A percentile compares a stretch with the other conserved stretches of the same genome.
These are phyloP conservation scores for Petroica traversi DNA, from an alignment of 2,113 vertebrate species.

Conservation along the genomic window DNA sequence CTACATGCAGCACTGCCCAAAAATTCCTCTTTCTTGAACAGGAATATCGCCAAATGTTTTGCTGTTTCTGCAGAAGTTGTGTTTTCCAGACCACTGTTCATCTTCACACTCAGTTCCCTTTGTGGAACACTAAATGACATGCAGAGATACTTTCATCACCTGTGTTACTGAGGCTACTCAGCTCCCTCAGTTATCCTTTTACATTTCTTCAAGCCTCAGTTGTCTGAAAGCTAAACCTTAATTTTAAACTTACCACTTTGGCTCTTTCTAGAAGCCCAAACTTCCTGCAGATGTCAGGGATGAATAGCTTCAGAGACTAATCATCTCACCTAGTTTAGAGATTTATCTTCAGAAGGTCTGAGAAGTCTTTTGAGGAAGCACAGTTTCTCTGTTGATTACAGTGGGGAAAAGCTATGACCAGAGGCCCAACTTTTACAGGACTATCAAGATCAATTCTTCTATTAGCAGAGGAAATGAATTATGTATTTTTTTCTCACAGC, in stretches of 20 bases:
- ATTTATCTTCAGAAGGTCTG: background rate
- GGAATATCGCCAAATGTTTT: background rate
- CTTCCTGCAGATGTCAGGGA: background rate
- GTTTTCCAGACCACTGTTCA: background rate
- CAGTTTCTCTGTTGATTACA: background rate
- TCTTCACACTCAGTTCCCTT: background rate
- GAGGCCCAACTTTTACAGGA: background rate
- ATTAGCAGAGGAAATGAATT: conserved; percentile 9
- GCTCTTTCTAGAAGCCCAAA: background rate
- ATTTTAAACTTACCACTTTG: background rate
- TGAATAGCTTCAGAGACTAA: background rate
- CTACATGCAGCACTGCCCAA: too few relatives aligned
- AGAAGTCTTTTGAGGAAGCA: background rate
- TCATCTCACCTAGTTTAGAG: background rate
- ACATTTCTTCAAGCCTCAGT: background rate
- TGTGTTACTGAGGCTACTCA: background rate
- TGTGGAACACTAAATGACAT: background rate
- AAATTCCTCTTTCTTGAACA: background rate
- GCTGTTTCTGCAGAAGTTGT: rapidly evolving
- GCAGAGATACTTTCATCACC: background rate
- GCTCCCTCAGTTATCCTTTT: background rate
- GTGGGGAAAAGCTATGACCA: background rate
- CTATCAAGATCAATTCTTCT: background rate
- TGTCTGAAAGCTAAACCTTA: background rate
- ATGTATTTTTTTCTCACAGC: background rate